Evolutionary conservation across 2,113 vertebrate species (phyloP).

Genomic region (Pituophis catenifer): DNA sequence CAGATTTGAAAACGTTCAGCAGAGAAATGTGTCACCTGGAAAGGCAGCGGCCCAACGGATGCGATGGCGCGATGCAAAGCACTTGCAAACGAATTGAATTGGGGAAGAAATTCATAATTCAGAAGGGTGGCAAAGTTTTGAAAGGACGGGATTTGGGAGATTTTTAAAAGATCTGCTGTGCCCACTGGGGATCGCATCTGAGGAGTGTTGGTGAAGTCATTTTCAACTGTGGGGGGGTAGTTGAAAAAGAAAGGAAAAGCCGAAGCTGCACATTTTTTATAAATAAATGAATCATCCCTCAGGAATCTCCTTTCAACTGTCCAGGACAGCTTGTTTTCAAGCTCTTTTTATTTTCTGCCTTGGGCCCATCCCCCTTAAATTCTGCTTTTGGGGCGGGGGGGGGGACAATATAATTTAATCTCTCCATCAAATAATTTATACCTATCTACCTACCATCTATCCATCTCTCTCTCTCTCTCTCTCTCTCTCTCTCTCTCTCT

Average conservation of each 20-base stretch:
- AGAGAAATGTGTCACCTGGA: not conserved
- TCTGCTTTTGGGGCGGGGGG: not conserved
- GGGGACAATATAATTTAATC: not conserved
- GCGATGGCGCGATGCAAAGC: not conserved
- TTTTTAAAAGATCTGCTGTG: not conserved
- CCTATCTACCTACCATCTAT: no score
- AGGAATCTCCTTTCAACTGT: not conserved
- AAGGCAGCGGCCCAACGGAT: rapidly evolving
- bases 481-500: no score
- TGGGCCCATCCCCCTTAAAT: not conserved
- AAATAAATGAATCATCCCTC: not conserved
- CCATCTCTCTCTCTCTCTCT: no score
- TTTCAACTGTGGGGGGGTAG: not conserved
- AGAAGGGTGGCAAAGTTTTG: not conserved
- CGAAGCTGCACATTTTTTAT: not conserved
- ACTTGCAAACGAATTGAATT: not conserved
- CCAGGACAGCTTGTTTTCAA: not conserved
- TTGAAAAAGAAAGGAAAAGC: not conserved
- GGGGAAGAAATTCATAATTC: not conserved
- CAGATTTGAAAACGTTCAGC: not conserved
- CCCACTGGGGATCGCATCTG: not conserved
- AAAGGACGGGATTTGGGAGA: not conserved
- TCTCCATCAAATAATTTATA: not conserved
- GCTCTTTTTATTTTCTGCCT: not conserved
- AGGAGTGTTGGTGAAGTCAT: not conserved